Evolutionary conservation across 2,888 invertebrate genomes (phyloP).

Genomic region (Ennomos fuscantarius): DNA sequence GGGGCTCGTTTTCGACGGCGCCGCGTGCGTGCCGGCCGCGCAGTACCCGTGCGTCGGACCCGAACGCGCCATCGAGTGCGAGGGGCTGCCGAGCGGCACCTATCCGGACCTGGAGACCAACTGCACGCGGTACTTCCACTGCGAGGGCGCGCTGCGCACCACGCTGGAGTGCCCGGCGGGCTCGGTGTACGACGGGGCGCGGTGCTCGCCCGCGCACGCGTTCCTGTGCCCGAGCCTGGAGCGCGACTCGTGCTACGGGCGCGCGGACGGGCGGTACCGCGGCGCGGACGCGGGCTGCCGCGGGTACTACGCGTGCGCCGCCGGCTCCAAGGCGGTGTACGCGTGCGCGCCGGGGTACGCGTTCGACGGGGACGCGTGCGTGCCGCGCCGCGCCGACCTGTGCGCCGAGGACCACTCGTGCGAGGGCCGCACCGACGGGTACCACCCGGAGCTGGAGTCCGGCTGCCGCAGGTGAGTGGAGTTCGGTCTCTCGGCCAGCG

Average conservation of each 20-base stretch:
- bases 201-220: slow-evolving; percentile 62
- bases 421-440: slow-evolving; percentile 80
- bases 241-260: slow-evolving; percentile 79
- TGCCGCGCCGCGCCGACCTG: slow-evolving; percentile 57
- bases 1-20: slow-evolving; percentile 81
- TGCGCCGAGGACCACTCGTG: slow-evolving; percentile 80
- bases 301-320: slow-evolving; percentile 85
- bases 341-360: slow-evolving; percentile 80
- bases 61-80: slow-evolving; percentile 68
- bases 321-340: slow-evolving; percentile 84
- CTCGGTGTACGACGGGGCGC: slow-evolving; percentile 74
- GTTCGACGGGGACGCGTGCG: slow-evolving; percentile 85
- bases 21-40: slow-evolving; percentile 66
- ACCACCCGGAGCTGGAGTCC: slow-evolving; percentile 82
- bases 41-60: slow-evolving; percentile 79
- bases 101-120: slow-evolving; percentile 82
- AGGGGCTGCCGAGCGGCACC: slow-evolving; percentile 80
- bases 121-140: slow-evolving; percentile 82
- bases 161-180: slow-evolving; percentile 70
- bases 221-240: slow-evolving; percentile 79
- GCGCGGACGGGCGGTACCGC: slow-evolving; percentile 83
- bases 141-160: slow-evolving; percentile 71
- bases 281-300: slow-evolving; percentile 81
- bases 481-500: not conserved
- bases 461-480: slow-evolving; percentile 75